Evolutionary conservation across 2,888 invertebrate species (phyloP).

Genomic region (Caenorhabditis uteleia): DNA sequence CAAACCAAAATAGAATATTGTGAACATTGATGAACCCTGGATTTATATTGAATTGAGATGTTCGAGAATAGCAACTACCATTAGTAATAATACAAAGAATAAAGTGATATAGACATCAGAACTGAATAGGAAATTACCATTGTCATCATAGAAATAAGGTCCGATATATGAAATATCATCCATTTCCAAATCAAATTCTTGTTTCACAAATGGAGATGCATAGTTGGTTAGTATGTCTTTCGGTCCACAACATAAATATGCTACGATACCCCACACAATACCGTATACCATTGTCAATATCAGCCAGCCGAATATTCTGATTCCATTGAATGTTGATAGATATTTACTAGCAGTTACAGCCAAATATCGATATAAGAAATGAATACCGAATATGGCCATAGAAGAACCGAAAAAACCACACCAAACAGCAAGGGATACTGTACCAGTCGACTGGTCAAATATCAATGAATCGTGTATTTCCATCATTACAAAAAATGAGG

Average conservation of each 20-base stretch:
- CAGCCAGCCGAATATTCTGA: constrained; percentile 10
- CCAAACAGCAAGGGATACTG: neutral
- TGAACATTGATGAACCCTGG: constrained; percentile 14
- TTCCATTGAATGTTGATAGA: constrained; percentile 8
- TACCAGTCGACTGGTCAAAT: neutral
- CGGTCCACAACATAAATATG: constrained; percentile 11
- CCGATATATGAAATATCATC: constrained; percentile 16
- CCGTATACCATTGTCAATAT: constrained; percentile 10
- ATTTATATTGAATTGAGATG: no score
- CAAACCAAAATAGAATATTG: constrained; percentile 16
- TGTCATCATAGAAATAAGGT: constrained; percentile 7
- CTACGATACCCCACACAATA: constrained; percentile 8
- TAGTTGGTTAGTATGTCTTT: constrained; percentile 10
- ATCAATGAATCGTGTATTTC: neutral
- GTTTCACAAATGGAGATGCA: neutral
- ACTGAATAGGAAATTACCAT: constrained; percentile 18
- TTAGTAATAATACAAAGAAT: no score
- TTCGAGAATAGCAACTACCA: no score
- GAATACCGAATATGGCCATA: neutral
- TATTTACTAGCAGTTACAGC: neutral
- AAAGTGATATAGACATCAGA: no score
- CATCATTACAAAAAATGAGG: neutral
- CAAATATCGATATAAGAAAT: neutral
- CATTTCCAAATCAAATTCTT: constrained; percentile 1
- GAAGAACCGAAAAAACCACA: neutral